phyloP scores from a whole-genome alignment of 1,140 invertebrate genomes.

The Drosophila carrolli region DNA sequence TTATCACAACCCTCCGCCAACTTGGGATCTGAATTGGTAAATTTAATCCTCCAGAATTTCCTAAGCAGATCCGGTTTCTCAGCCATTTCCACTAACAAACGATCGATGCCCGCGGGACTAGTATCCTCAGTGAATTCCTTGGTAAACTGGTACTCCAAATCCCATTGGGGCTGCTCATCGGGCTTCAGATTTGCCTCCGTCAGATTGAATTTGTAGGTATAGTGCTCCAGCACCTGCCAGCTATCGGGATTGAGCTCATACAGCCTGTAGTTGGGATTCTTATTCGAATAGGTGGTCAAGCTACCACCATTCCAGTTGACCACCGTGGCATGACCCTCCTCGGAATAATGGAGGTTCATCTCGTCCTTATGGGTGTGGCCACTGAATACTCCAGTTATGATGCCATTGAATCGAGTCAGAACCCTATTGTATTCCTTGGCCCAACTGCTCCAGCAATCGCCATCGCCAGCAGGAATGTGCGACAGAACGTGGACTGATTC shows the following conservation, averaged over 20 bases:
- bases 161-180: conserved; percentile 87
- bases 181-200: conserved; percentile 90
- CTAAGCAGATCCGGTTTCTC: conserved; percentile 53
- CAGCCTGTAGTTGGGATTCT: conserved; percentile 93
- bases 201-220: conserved; percentile 91
- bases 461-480: conserved; percentile 91
- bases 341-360: conserved; percentile 88
- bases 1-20: conserved; percentile 84
- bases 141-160: conserved; percentile 88
- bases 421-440: conserved; percentile 87
- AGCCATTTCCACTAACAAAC: conserved; percentile 86
- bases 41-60: conserved; percentile 73
- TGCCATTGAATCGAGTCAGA: conserved; percentile 85
- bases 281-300: conserved; percentile 87
- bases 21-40: conserved; percentile 84
- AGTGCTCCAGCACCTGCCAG: conserved; percentile 89
- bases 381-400: conserved; percentile 91
- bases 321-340: conserved; percentile 84
- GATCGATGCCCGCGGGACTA: conserved; percentile 84
- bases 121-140: conserved; percentile 77
- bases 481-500: conserved; percentile 93
- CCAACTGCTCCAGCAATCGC: conserved; percentile 89
- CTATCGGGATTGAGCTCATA: conserved; percentile 88
- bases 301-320: conserved; percentile 93
- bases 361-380: conserved; percentile 93